Evolutionary conservation across 1,140 invertebrate genomes (phyloP).

Genomic region (Lutraria rhynchaena): DNA sequence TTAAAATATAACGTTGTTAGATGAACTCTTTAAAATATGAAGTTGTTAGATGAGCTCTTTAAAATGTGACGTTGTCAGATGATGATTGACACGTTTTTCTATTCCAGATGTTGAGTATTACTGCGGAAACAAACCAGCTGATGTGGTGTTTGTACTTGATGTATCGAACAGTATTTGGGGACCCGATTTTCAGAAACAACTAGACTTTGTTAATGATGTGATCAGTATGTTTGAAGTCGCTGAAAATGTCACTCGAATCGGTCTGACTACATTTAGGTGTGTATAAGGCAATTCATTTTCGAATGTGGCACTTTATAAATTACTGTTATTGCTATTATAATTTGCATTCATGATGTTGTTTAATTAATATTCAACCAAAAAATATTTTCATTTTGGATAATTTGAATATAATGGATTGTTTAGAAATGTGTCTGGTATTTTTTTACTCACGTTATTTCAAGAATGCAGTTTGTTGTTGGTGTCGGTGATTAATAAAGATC

Average conservation of each 20-base stretch:
- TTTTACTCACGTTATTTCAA: too few relatives aligned
- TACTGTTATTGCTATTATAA: too few relatives aligned
- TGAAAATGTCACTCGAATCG: slow-evolving; percentile 67
- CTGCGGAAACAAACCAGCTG: slow-evolving; percentile 76
- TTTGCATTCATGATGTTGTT: too few relatives aligned
- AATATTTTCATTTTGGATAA: too few relatives aligned
- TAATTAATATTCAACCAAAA: too few relatives aligned
- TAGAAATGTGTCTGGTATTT: too few relatives aligned
- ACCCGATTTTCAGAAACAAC: slow-evolving; percentile 71
- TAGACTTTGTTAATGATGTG: slow-evolving; percentile 73
- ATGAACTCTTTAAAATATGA: not conserved
- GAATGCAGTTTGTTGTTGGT: too few relatives aligned
- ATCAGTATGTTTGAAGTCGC: slow-evolving; percentile 73
- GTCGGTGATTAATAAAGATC: too few relatives aligned
- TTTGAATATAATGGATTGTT: too few relatives aligned
- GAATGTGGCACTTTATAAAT: too few relatives aligned
- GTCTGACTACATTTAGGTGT: slow-evolving; percentile 62
- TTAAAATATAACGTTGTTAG: not conserved
- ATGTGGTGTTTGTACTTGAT: slow-evolving; percentile 77
- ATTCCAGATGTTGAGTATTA: slow-evolving; percentile 63
- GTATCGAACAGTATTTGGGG: slow-evolving; percentile 76
- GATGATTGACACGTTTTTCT: not conserved
- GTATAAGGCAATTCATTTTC: not conserved
- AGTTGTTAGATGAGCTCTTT: not conserved
- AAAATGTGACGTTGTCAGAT: not conserved